A percentile compares a stretch with the other conserved stretches of the same genome.
These are phyloP conservation scores for Notodonta dromedarius DNA, from an alignment of 2,888 invertebrate species.

Conservation along the genomic window DNA sequence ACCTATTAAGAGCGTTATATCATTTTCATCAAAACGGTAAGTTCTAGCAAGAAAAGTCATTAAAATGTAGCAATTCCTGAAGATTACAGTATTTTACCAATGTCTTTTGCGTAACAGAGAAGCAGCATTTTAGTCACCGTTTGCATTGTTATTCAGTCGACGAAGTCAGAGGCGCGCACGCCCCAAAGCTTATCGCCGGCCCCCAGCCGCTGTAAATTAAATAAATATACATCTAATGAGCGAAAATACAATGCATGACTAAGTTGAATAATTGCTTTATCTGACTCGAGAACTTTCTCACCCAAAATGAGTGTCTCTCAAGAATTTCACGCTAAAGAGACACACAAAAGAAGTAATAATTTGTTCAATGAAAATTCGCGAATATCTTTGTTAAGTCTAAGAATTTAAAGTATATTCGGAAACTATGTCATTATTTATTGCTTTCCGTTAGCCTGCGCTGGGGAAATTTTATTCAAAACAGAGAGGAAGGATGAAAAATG, in stretches of 20 bases:
- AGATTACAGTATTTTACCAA: constrained; percentile 43
- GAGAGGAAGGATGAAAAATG: constrained; percentile 52
- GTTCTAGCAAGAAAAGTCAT: constrained; percentile 36
- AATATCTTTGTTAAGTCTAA: constrained; percentile 49
- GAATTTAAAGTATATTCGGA: constrained; percentile 52
- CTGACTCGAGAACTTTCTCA: constrained; percentile 49
- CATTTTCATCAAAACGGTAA: constrained; percentile 45
- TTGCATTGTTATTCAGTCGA: constrained; percentile 81
- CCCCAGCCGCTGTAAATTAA: constrained; percentile 83
- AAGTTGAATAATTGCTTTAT: constrained; percentile 80
- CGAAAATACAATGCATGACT: constrained; percentile 81
- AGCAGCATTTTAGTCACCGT: constrained; percentile 70
- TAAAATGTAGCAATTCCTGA: constrained; percentile 52
- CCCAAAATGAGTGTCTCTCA: constrained; percentile 12
- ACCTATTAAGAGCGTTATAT: constrained; percentile 49
- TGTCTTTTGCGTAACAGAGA: constrained; percentile 52
- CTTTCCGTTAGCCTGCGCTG: constrained; percentile 50
- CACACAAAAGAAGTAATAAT: neutral
- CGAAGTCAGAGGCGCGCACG: constrained; percentile 74
- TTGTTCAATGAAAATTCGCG: constrained; percentile 35
- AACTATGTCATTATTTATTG: constrained; percentile 64
- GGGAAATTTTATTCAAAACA: constrained; percentile 60
- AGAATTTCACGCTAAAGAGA: constrained; percentile 7
- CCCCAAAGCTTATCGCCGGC: constrained; percentile 78
- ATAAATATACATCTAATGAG: constrained; percentile 84